A percentile compares a stretch with the other conserved stretches of the same genome.
These are phyloP conservation scores for Anguilla obscura DNA, from an alignment of 2,797 vertebrate species.

Conservation along the genomic window DNA sequence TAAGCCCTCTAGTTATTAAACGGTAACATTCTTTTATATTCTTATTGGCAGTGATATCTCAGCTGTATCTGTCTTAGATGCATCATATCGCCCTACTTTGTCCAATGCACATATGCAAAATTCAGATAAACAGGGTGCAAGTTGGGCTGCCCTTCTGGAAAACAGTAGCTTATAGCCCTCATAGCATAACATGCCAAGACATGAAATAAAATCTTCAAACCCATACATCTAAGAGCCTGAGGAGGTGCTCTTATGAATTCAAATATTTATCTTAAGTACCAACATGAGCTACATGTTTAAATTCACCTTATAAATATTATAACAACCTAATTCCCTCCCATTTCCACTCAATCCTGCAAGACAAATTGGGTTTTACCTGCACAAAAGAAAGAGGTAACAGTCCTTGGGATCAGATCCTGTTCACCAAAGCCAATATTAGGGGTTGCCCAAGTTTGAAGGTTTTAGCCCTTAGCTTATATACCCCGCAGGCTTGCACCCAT, in stretches of 20 bases:
- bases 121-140: background rate
- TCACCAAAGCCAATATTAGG: slow-evolving; percentile 76
- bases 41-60: background rate
- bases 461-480: slow-evolving; percentile 70
- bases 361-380: slow-evolving; percentile 68
- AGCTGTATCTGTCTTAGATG: background rate
- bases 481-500: slow-evolving; percentile 54
- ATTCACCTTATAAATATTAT: background rate
- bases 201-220: background rate
- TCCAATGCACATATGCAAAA: background rate
- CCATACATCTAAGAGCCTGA: background rate
- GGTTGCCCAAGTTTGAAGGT: slow-evolving; percentile 72
- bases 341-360: slow-evolving; percentile 16
- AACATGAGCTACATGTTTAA: background rate
- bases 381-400: slow-evolving; percentile 75
- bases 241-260: background rate
- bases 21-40: background rate
- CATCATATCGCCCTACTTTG: background rate
- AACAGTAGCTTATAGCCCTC: background rate
- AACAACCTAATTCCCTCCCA: background rate
- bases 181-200: background rate
- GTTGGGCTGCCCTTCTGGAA: background rate
- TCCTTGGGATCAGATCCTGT: slow-evolving; percentile 82
- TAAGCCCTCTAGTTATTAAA: no score
- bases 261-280: background rate